Conservation (phyloP, 2,888 invertebrate genomes). For the Sepiola atlantica region DNA sequence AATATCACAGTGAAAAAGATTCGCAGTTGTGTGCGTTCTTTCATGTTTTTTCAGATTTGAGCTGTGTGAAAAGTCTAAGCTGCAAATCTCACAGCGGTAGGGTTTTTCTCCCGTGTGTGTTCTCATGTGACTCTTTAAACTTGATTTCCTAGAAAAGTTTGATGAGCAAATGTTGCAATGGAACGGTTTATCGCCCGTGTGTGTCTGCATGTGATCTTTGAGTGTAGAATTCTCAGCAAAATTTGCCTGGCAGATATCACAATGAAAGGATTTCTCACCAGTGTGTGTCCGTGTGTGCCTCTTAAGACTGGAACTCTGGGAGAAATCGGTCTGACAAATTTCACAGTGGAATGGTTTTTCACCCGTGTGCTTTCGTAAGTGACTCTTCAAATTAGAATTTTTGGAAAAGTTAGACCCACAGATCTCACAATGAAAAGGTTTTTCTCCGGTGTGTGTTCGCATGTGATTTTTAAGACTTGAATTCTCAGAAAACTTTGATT, state of each 20-base stretch:
- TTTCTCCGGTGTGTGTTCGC: conserved; percentile 39
- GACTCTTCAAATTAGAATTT: neutral
- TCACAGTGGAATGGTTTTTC: conserved; percentile 39
- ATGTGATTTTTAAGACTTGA: conserved; percentile 33
- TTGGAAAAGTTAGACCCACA: conserved; percentile 24
- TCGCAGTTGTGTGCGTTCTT: neutral
- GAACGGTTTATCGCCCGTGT: conserved; percentile 35
- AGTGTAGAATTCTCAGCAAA: conserved; percentile 9
- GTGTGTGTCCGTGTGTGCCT: conserved; percentile 38
- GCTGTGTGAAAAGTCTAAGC: neutral
- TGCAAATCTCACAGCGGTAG: neutral
- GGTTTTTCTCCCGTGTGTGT: conserved; percentile 14
- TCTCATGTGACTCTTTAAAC: neutral
- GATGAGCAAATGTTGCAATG: conserved; percentile 15
- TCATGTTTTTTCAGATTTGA: neutral
- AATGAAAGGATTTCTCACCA: conserved; percentile 37
- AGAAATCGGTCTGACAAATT: neutral
- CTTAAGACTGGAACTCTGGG: neutral
- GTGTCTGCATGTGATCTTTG: neutral
- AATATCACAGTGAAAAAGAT: neutral
- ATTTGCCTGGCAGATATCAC: neutral
- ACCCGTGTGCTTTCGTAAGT: neutral
- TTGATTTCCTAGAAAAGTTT: conserved; percentile 33
- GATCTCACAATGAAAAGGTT: neutral
- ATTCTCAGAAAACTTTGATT: conserved; percentile 25